A percentile compares a stretch with the other conserved stretches of the same genome.
These are phyloP conservation scores for Microplitis deprimator DNA, from an alignment of 2,888 invertebrate species.

Conservation along the genomic window DNA sequence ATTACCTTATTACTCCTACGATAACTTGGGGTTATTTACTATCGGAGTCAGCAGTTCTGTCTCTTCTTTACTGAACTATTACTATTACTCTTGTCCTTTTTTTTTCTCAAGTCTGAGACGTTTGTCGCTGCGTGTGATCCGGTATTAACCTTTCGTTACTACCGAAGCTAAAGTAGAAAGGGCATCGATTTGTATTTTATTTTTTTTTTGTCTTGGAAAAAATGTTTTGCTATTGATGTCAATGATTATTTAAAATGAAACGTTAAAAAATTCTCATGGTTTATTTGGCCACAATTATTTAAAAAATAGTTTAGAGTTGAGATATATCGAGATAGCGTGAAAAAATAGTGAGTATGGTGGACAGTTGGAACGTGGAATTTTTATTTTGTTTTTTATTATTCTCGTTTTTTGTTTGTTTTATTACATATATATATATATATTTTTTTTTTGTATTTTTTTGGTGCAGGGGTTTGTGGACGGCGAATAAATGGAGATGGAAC, in stretches of 20 bases:
- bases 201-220: background rate
- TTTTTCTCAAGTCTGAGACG: background rate
- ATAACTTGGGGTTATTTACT: constrained; percentile 16
- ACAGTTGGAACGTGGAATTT: background rate
- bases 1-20: constrained; percentile 53
- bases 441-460: constrained; percentile 3
- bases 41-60: constrained; percentile 21
- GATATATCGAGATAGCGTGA: background rate
- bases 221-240: background rate
- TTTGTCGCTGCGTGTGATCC: constrained; percentile 13
- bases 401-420: background rate
- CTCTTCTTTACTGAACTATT: constrained; percentile 9
- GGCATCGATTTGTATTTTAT: background rate
- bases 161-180: background rate
- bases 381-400: constrained; percentile 7
- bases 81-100: constrained; percentile 24
- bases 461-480: background rate
- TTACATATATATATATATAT: background rate
- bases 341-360: background rate
- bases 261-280: background rate
- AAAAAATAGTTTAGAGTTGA: background rate
- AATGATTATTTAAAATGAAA: background rate
- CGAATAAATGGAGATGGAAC: constrained; percentile 18
- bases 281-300: background rate
- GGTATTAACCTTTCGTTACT: constrained; percentile 22